Base-by-base conservation (phyloP, 2,797 vertebrate genomes). In the Alcedo quadribrachys region DNA sequence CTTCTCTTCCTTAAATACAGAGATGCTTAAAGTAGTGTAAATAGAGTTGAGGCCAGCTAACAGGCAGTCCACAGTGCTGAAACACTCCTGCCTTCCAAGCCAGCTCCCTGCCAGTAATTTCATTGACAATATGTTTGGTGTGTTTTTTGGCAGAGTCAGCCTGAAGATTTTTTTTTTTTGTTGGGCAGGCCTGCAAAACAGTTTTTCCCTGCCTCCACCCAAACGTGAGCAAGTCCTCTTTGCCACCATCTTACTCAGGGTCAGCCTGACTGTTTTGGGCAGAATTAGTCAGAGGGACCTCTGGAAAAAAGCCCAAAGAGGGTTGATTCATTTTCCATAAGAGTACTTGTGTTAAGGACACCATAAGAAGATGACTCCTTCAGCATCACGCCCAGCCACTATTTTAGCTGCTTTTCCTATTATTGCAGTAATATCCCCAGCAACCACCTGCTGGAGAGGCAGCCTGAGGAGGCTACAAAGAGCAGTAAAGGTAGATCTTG, bases 1-100 rank as follows among this genome's bases (percentile, higher is more conserved):
- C 81, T 92, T 81, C 71, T 78, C 83, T 85, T 82, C 62, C 40
- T 94, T 83, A 79, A 94, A 89, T 81, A 71, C 42, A 48, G 73
- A 89, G 81, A 81, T 90, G 70, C 73, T 93, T 85, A 66, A 92
- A 93, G 67, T 46, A 62, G 46, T n/a, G 62, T 81, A 94, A 95
- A 83, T 93, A 93, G n/a, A 77, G 71, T 83, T 85, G 43, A 68
- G 77, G 76, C 80, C 73, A 94, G 86, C 69, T 95, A 94, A 90
- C 82, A n/a, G 93, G 93, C 86, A 90, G 90, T 96, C 93, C 95
- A 94, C 84, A 95, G 90, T 93, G 94, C 95, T 96, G 96, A 96
- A 96, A 93, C 80, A 69, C 73, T 95, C 48, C 58, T 60, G 79
- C 63, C 3, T 1, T 89, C 94, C 93, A 95, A 94, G 75, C 76